These are phyloP conservation scores for Scaptomyza polygonia DNA, from an alignment of 2,888 invertebrate species.

Conservation along the genomic window DNA sequence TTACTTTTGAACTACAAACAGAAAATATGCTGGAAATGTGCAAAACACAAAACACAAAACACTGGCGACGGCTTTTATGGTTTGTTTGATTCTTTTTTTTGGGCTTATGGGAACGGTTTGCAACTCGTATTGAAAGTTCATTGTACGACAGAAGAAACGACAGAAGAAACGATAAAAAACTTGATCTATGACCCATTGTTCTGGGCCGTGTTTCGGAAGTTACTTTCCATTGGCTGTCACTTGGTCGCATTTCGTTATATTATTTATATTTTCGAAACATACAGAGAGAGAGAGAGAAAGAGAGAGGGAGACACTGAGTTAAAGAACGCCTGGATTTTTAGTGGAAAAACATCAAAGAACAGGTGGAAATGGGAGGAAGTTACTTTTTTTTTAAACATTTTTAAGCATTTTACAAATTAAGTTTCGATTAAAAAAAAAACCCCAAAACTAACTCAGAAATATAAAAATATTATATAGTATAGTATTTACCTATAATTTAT, in stretches of 20 bases:
- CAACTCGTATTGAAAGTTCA: slow-evolving; percentile 70
- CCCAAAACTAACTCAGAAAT: too few species aligned
- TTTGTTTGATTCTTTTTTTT: slow-evolving; percentile 6
- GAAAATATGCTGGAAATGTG: slow-evolving; percentile 25
- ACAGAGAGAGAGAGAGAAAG: background rate
- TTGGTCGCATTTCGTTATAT: slow-evolving; percentile 43
- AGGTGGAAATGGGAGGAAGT: background rate
- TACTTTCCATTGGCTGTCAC: slow-evolving; percentile 55
- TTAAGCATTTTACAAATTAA: too few species aligned
- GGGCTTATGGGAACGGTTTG: slow-evolving; percentile 43
- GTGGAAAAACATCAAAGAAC: slow-evolving; percentile 7
- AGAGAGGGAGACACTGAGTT: background rate
- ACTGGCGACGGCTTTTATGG: slow-evolving; percentile 11
- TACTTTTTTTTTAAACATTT: background rate
- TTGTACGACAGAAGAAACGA: slow-evolving; percentile 61
- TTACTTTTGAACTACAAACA: background rate
- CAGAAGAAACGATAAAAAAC: slow-evolving; percentile 57
- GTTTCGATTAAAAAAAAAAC: too few species aligned
- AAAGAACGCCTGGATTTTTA: slow-evolving; percentile 3
- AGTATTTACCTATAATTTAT: too few species aligned
- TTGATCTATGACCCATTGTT: slow-evolving; percentile 77
- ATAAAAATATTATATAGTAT: too few species aligned
- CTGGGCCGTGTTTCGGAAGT: slow-evolving; percentile 65
- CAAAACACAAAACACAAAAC: slow-evolving; percentile 8
- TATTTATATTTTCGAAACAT: background rate